These are phyloP conservation scores for Tryphoninae sp. DNA, from an alignment of 2,888 invertebrate genomes.

Conservation along the genomic window DNA sequence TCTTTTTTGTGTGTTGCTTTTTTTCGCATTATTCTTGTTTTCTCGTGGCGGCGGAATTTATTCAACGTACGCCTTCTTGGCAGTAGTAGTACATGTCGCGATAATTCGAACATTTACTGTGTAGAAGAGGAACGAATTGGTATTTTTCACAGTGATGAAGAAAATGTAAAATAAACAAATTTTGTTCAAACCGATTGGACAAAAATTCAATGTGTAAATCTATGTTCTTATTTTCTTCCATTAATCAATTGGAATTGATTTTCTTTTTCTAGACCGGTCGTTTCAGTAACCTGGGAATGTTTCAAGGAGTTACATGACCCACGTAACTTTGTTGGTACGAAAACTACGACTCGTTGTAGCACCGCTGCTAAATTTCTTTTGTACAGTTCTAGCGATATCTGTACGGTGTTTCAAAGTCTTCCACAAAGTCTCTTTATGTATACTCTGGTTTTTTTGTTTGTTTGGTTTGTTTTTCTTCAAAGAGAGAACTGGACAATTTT, in stretches of 20 bases:
- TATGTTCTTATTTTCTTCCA: neutral
- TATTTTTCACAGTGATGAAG: too few species aligned
- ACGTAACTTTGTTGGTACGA: neutral
- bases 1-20: conserved; percentile 5
- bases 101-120: conserved; percentile 44
- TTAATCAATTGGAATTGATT: neutral
- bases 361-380: too few species aligned
- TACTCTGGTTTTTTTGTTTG: neutral
- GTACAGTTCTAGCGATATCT: neutral
- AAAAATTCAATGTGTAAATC: neutral
- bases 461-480: neutral
- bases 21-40: conserved; percentile 33
- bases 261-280: neutral
- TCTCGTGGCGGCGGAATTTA: conserved; percentile 61
- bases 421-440: neutral
- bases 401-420: neutral
- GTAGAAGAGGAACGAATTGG: conserved; percentile 39
- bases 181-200: conserved; percentile 11
- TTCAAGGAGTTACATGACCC: neutral
- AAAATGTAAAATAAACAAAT: conserved; percentile 10
- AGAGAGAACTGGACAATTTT: too few species aligned
- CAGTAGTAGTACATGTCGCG: conserved; percentile 54
- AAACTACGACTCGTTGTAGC: neutral
- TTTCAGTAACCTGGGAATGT: neutral
- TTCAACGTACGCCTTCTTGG: conserved; percentile 62